Base-by-base conservation (phyloP, 2,113 vertebrate genomes). In the Marmota monax region DNA sequence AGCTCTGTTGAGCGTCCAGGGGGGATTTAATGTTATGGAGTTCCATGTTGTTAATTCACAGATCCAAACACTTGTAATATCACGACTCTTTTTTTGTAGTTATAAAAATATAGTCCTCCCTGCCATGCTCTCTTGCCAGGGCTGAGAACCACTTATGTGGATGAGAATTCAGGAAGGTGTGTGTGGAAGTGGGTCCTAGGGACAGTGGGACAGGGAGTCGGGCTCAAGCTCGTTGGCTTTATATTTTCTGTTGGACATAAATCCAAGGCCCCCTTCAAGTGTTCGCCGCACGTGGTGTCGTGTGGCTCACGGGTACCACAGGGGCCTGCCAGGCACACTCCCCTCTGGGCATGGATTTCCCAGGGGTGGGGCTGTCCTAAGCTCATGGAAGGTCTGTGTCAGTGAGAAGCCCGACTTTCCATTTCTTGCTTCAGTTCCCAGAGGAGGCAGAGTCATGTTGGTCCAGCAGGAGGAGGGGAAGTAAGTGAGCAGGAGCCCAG, bases 231-330 rank as follows among this genome's bases (percentile, higher is more conserved):
- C 91, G 12, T 5, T 29, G 77, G 42, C 25, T 11, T 87, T 67
- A 34, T 0, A 0, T 58, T 29, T 80, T 23, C 78, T n/a, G 18
- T 42, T 39, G 63, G 61, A 8, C 0, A 0, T 39, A 48, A 29
- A 27, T 23, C 37, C 11, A 32, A 82, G 78, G 32, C 37, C 14
- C 20, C 17, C 29, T 12, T 76, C 34, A 12, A 18, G 82, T 16
- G 22, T 39, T 42, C 16, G 17, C 51, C 27, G 2, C 61, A 8
- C 70, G 45, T 0, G 7, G 45, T 4, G 4, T 32, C 13, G 16
- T 2, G 2, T 0, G 5, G 37, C 76, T 53, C 56, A 4, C 1
- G 2, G 27, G 16, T 4, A 14, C n/a, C 29, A 4, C 5, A 14
- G 61, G n/a, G 51, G n/a, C 5, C 45, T 20, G 42, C 53, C 5